Evolutionary conservation across 2,888 invertebrate genomes (phyloP).

Genomic region (Incurvaria masculella): DNA sequence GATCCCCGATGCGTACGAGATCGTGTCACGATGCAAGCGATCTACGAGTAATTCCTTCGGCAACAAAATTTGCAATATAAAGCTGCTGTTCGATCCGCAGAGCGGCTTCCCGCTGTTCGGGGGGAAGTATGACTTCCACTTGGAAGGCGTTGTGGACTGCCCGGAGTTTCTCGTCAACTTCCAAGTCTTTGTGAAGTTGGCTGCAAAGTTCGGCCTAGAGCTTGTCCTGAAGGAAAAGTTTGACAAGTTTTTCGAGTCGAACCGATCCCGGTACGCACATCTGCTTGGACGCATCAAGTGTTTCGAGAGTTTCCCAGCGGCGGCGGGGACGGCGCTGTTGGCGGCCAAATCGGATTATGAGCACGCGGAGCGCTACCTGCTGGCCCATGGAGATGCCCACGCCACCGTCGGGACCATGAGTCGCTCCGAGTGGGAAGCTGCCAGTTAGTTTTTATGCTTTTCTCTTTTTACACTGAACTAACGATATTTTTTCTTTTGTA

Average conservation of each 20-base stretch:
- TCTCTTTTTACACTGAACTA: conserved; percentile 7
- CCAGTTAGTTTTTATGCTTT: conserved; percentile 61
- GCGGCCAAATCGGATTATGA: conserved; percentile 66
- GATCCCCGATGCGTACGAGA: conserved; percentile 90
- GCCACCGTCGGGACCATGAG: conserved; percentile 77
- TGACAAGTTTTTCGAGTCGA: conserved; percentile 72
- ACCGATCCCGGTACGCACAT: conserved; percentile 27
- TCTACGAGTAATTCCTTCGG: conserved; percentile 63
- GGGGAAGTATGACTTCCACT: conserved; percentile 91
- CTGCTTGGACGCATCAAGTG: conserved; percentile 77
- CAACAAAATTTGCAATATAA: conserved; percentile 75
- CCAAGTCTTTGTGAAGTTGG: conserved; percentile 74
- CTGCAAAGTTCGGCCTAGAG: conserved; percentile 68
- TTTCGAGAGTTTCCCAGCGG: conserved; percentile 77
- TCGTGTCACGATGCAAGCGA: conserved; percentile 71
- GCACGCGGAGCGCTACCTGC: conserved; percentile 61
- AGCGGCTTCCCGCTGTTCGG: conserved; percentile 84
- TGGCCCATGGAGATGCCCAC: conserved; percentile 30
- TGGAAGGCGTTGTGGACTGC: conserved; percentile 97
- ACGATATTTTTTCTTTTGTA: background rate
- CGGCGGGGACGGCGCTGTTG: conserved; percentile 49
- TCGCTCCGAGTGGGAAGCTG: conserved; percentile 89
- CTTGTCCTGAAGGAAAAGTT: conserved; percentile 69
- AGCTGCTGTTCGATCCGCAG: conserved; percentile 64
- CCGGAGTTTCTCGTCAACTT: conserved; percentile 98